Conservation (phyloP, 2,888 invertebrate genomes). For the Synergus itoensis region DNA sequence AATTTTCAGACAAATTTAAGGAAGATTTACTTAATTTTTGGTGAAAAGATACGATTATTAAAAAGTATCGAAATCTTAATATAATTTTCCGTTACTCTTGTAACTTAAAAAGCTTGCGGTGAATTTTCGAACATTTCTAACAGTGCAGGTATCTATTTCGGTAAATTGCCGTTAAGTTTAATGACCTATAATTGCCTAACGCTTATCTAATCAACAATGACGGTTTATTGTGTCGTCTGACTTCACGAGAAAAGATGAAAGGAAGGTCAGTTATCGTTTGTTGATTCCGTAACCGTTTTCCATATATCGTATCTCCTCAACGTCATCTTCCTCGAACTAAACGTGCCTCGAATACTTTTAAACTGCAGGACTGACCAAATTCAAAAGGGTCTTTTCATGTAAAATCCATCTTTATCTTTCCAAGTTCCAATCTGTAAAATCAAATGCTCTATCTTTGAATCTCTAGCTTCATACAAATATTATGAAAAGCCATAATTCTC, state of each 20-base stretch:
- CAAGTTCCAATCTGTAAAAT: too few species aligned
- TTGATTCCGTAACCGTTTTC: constrained; percentile 21
- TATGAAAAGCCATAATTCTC: too few species aligned
- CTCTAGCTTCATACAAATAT: too few species aligned
- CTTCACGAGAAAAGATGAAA: background rate
- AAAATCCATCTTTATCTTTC: background rate
- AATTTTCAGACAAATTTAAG: too few species aligned
- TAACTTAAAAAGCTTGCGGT: too few species aligned
- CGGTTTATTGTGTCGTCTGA: background rate
- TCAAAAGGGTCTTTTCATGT: background rate
- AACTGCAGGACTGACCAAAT: background rate
- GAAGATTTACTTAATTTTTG: too few species aligned
- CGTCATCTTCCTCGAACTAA: constrained; percentile 12
- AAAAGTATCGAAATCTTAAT: too few species aligned
- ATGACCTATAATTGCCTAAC: background rate
- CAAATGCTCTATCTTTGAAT: too few species aligned
- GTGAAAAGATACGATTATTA: too few species aligned
- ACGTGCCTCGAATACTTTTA: background rate
- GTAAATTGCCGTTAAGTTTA: background rate
- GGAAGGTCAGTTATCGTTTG: constrained; percentile 31
- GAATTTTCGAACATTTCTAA: background rate
- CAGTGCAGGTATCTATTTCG: background rate
- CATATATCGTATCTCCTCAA: background rate
- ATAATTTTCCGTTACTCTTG: too few species aligned
- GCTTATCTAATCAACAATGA: constrained; percentile 14